A percentile compares a stretch with the other conserved stretches of the same genome.
These are phyloP conservation scores for Oedothorax gibbosus DNA, from an alignment of 1,140 invertebrate genomes.

Conservation along the genomic window DNA sequence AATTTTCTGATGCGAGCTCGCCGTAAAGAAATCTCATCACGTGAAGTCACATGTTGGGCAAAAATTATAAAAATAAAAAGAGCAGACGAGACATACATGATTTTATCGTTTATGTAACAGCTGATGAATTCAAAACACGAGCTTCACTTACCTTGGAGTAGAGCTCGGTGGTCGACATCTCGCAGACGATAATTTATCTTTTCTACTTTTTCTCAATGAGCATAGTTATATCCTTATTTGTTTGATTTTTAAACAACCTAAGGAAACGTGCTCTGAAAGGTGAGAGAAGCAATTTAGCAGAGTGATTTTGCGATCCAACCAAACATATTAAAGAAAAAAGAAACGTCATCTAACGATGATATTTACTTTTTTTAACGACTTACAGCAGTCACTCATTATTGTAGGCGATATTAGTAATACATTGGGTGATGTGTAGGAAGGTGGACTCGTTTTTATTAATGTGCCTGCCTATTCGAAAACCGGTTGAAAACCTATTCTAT, in stretches of 20 bases:
- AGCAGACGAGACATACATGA: neutral
- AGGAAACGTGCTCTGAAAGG: too few relatives aligned
- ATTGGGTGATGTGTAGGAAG: slow-evolving; percentile 29
- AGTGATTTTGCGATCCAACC: too few relatives aligned
- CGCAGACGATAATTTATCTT: neutral
- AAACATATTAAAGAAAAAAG: too few relatives aligned
- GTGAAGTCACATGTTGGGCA: slow-evolving; percentile 43
- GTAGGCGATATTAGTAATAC: neutral
- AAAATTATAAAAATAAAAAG: slow-evolving; percentile 7
- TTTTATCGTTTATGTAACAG: neutral
- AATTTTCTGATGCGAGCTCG: too few relatives aligned
- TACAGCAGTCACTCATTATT: too few relatives aligned
- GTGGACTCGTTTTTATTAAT: slow-evolving; percentile 39
- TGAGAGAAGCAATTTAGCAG: too few relatives aligned
- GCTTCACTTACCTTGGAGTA: slow-evolving; percentile 47
- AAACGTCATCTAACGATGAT: too few relatives aligned
- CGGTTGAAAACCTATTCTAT: slow-evolving; percentile 44
- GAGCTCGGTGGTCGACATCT: slow-evolving; percentile 39
- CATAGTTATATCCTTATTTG: too few relatives aligned
- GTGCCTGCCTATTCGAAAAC: slow-evolving; percentile 28
- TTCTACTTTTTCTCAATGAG: too few relatives aligned
- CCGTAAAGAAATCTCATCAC: slow-evolving; percentile 28
- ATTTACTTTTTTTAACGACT: too few relatives aligned
- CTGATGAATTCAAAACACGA: neutral
- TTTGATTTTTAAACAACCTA: too few relatives aligned